Base-by-base conservation (phyloP, 2,888 invertebrate species). In the Operophtera brumata region DNA sequence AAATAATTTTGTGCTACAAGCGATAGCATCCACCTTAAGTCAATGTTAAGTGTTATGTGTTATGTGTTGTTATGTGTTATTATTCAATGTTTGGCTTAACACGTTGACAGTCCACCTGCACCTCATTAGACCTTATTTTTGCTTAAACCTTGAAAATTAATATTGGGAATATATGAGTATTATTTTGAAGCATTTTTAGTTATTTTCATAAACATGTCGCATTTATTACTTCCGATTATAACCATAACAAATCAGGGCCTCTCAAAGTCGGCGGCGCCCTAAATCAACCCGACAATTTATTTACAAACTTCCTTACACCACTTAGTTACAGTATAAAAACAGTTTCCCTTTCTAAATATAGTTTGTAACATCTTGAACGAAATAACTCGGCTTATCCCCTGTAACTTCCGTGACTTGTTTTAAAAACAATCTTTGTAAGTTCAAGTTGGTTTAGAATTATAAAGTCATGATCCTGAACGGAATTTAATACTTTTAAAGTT, bases 291-390 rank as follows among this genome's bases (percentile, higher is more conserved):
- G 26, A 58, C 56, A 58, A 57, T 59, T 52, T 64, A 64, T 61
- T 61, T 61, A 57, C 54, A 59, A 52, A 59, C 59, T 57, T 60
- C 54, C 58, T 47, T 42, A 55, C 54, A 57, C 56, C 60, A 62
- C 62, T 62, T 62, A 62, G 53, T 45, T 39, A 37, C 47, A 44
- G 54, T 46, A 58, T 59, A 64, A 64, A 64, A 64, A 61, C 61
- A 47, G 42, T 54, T 56, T 61, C 57, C 61, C 55, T 39, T 45
- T 61, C 59, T 48, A 59, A 61, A 64, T 58, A 64, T 64, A 64
- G 59, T 64, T 60, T 10, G 58, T 56, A 59, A 58, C 64, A 64
- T 64, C 64, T 64, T 64, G 61, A 61, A 48, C 48, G 51, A 45
- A 48, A 57, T 53, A 52, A 54, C 47, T 54, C 26, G 14, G 46